These are phyloP conservation scores for Aurelia aurita complex sp. Pacific DNA, from an alignment of 30 jellyfish, hydroid and myxozoan species.

Conservation along the genomic window DNA sequence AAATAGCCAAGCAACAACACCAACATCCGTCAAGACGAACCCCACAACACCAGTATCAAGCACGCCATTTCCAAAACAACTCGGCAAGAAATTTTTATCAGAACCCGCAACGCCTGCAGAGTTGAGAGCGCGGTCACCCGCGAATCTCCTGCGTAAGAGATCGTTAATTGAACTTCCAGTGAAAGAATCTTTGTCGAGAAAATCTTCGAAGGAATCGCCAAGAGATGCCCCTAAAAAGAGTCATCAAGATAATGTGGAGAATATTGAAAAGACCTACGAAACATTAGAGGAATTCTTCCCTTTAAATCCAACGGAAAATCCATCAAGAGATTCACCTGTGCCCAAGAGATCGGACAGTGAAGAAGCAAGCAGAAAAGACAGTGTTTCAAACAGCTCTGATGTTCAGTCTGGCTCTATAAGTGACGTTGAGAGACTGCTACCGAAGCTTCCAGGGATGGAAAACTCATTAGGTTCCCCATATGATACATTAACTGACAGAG, in stretches of 20 bases:
- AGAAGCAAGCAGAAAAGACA: conserved; percentile 6
- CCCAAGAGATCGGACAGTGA: conserved; percentile 16
- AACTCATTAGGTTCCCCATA: conserved; percentile 48
- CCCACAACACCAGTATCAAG: conserved; percentile 68
- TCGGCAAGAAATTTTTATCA: conserved; percentile 56
- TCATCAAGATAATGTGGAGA: conserved; percentile 41
- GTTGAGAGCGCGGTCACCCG: conserved; percentile 77
- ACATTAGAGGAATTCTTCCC: conserved; percentile 67
- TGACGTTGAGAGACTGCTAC: conserved; percentile 29
- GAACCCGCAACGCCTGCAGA: conserved; percentile 91
- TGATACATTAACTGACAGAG: conserved; percentile 81
- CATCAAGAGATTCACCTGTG: conserved; percentile 17
- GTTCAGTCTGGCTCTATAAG: conserved; percentile 16
- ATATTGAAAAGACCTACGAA: conserved; percentile 53
- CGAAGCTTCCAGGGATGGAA: conserved; percentile 21
- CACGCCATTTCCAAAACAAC: conserved; percentile 33
- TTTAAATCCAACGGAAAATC: conserved; percentile 44
- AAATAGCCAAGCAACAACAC: conserved; percentile 25
- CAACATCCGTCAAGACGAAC: conserved; percentile 19
- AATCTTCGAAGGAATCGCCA: conserved; percentile 48
- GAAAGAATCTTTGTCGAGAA: conserved; percentile 40
- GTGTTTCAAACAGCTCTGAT: conserved; percentile 12
- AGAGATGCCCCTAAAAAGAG: conserved; percentile 37
- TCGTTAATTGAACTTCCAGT: conserved; percentile 46
- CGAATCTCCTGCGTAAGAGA: conserved; percentile 49